Conservation (phyloP, 2,797 vertebrate genomes). For the Notolepis coatsorum region DNA sequence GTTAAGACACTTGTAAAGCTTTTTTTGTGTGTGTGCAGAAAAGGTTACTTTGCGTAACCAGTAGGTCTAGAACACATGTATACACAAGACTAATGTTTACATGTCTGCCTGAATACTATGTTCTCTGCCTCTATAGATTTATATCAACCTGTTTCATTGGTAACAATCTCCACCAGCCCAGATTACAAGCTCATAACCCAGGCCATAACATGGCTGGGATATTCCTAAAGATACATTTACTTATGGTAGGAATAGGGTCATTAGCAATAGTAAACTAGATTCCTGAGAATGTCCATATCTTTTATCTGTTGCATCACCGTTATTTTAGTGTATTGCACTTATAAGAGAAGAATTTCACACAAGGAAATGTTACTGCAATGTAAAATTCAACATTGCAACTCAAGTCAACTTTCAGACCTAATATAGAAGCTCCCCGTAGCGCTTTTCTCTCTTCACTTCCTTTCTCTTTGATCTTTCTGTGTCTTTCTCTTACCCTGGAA, state of each 20-base stretch:
- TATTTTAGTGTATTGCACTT: constrained; percentile 35
- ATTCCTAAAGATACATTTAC: constrained; percentile 38
- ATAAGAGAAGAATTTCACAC: constrained; percentile 26
- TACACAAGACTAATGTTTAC: too few relatives aligned
- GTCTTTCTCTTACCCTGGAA: constrained; percentile 84
- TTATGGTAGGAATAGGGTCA: constrained; percentile 48
- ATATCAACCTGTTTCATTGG: not conserved
- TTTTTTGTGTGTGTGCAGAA: too few relatives aligned
- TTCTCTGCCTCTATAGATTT: not conserved
- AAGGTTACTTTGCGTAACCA: too few relatives aligned
- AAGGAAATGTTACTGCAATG: not conserved
- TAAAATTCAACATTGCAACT: too few relatives aligned
- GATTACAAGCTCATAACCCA: constrained; percentile 27
- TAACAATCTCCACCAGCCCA: constrained; percentile 3
- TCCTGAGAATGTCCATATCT: not conserved
- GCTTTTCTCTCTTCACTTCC: not conserved
- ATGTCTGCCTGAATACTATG: too few relatives aligned
- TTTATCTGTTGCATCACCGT: not conserved
- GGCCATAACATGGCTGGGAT: constrained; percentile 24
- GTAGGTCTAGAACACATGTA: too few relatives aligned
- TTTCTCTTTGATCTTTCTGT: not conserved
- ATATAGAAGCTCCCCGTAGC: constrained; percentile 6
- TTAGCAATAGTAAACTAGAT: not conserved
- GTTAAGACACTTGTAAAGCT: too few relatives aligned
- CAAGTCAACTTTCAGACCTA: too few relatives aligned